Evolutionary conservation across 2,888 invertebrate species (phyloP).

Genomic region (Protodeltote pygarga): DNA sequence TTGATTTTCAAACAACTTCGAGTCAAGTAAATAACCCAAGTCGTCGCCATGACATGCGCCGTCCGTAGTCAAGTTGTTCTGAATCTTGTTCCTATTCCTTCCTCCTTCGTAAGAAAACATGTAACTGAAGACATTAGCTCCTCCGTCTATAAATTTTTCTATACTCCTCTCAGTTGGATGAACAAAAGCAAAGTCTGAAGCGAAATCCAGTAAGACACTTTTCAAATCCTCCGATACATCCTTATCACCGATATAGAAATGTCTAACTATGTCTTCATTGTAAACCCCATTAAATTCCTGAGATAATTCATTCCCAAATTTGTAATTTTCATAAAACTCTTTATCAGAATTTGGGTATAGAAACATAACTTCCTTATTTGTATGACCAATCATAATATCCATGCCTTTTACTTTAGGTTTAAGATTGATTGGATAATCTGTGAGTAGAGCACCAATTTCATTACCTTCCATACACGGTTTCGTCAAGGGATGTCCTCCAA

Average conservation of each 20-base stretch:
- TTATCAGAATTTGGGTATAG: constrained; percentile 22
- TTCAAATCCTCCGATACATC: constrained; percentile 1
- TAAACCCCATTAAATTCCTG: constrained; percentile 13
- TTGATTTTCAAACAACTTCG: constrained; percentile 4
- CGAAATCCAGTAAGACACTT: constrained; percentile 21
- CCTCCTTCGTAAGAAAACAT: constrained; percentile 30
- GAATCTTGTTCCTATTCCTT: constrained; percentile 17
- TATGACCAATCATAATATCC: constrained; percentile 34
- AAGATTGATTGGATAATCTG: constrained; percentile 27
- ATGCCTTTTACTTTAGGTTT: constrained; percentile 27
- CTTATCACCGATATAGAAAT: constrained; percentile 32
- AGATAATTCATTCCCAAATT: constrained; percentile 15
- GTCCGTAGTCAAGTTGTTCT: constrained; percentile 14
- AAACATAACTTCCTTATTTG: constrained; percentile 32
- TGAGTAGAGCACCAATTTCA: constrained; percentile 18
- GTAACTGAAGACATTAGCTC: constrained; percentile 22
- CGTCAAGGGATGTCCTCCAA: constrained; percentile 10
- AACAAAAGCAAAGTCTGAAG: constrained; percentile 21
- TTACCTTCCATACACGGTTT: constrained; percentile 22
- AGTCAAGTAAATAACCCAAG: constrained; percentile 22
- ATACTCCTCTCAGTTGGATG: constrained; percentile 29
- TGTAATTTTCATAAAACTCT: constrained; percentile 22
- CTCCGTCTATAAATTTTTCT: constrained; percentile 16
- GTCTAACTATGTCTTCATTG: constrained; percentile 14
- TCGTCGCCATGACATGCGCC: constrained; percentile 29